A percentile compares a stretch with the other conserved stretches of the same genome.
These are phyloP conservation scores for Drosophila paranaensis DNA, from an alignment of 2,888 invertebrate species.

Conservation along the genomic window DNA sequence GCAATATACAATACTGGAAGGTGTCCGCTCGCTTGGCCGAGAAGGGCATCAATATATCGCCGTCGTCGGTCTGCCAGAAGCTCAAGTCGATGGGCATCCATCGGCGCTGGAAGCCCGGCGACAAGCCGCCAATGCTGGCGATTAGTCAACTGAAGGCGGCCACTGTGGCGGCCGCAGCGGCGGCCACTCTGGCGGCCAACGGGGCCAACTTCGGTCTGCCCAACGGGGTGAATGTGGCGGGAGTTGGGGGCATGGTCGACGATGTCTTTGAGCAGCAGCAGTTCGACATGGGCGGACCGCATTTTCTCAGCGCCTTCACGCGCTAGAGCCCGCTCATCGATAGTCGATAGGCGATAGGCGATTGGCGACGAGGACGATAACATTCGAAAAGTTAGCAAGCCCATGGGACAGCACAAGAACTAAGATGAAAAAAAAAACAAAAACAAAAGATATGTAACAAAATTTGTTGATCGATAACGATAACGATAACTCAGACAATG, in stretches of 20 bases:
- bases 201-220: conserved; percentile 48
- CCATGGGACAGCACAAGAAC: background rate
- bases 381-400: background rate
- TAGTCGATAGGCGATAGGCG: background rate
- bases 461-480: background rate
- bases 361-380: conserved; percentile 4
- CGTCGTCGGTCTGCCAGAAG: conserved; percentile 84
- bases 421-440: background rate
- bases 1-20: conserved; percentile 84
- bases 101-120: conserved; percentile 84
- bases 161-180: conserved; percentile 53
- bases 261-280: conserved; percentile 81
- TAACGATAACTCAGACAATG: background rate
- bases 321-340: conserved; percentile 55
- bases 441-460: background rate
- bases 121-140: conserved; percentile 82
- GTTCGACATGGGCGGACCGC: conserved; percentile 83
- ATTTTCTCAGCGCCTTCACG: conserved; percentile 84
- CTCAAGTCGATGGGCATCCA: conserved; percentile 84
- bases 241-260: conserved; percentile 56
- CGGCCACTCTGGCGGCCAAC: conserved; percentile 51
- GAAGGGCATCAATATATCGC: conserved; percentile 84
- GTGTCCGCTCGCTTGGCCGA: conserved; percentile 84
- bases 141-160: conserved; percentile 80
- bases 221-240: conserved; percentile 46